Evolutionary conservation across 2,113 vertebrate genomes (phyloP), one percentile per base, ranked within the genome.

Genomic region (Picathartes gymnocephalus): DNA sequence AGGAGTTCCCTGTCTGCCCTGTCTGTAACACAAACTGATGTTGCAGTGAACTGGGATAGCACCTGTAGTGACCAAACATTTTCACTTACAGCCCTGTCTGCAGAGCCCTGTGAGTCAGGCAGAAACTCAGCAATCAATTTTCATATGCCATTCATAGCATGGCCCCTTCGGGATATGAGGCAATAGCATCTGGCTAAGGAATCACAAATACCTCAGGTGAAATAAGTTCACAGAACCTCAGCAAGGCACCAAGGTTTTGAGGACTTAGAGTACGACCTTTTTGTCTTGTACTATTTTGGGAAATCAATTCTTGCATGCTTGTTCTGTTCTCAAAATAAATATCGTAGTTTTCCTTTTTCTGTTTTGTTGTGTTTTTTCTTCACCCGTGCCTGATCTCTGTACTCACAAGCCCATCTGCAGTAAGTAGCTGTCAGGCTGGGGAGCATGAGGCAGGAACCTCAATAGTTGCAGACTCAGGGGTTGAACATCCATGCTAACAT

Each of bases 281-380:
- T 53, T 66, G 28, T 83, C 86, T 86, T 81, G 50, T 66, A 64
- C 30, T 31, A 8, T 82, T 95, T 93, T 27, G 58, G 58, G n/a
- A 95, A 95, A 96, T 89, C 58, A 91, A 78, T 91, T 69, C 42
- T 45, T 48, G 54, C 0, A 6, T 86, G 50, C 33, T 94, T 89
- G 39, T 64, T 65, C 64, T 81, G 7, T 28, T 87, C 74, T 88
- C 68, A 71, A 69, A 93, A 93, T 88, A 94, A 95, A 82, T 66
- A 89, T 71, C 58, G 56, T 24, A 64, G 54, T 42, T 71, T 61
- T 79, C 24, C 8, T 44, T 21, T 31, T 40, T 17, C 8, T 11
- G 19, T 14, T 35, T 25, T 64, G 28, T 25, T 48, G 27, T 56
- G 13, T 4, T 13, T 22, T 42, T 61, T 79, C n/a, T 58, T 7